Base-by-base conservation (phyloP, 2,797 vertebrate genomes). In the Crocodylus rhombifer region DNA sequence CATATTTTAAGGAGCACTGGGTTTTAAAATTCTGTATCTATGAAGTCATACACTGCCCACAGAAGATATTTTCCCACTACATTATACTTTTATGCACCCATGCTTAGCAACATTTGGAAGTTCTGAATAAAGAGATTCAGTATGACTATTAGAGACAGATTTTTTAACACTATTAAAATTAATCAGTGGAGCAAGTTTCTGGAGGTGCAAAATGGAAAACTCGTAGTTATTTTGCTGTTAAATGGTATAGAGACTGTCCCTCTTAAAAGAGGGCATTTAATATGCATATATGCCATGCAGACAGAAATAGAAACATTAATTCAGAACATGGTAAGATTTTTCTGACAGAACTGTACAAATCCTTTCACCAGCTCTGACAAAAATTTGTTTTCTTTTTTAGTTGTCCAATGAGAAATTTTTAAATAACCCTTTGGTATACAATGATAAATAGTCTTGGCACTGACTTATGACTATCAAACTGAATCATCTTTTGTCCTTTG, bases 371-470 rank as follows among this genome's bases (percentile, higher is more conserved):
- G 7, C 77, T 89, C 23, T 88, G 56, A 33, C 80, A 51, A 42
- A 75, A 82, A 11, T 93, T 64, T 73, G 5, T 82, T 82, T 77
- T 78, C 42, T 51, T 69, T 69, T 69, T 69, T 20, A 33, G 33
- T 33, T 69, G 63, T 64, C 63, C 26, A 23, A n/a, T 64, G 26
- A 7, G 51, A 51, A 60, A 4, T 7, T 80, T 91, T 86, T 6
- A 60, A 90, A 73, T 73, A 78, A 18, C 21, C 58, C 64, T 0
- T 87, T 26, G 15, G 4, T 30, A n/a, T 67, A n/a, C 64, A 14
- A n/a, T 8, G n/a, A n/a, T 73, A 84, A 85, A 67, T 86, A 77
- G 61, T 94, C 93, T 94, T 77, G 18, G 51, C 84, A 16, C 28
- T 82, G 81, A 77, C 25, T 25, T 82, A 10, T 77, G 36, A 77